phyloP scores from a whole-genome alignment of 2,113 vertebrate species.

The Melierax canorus region DNA sequence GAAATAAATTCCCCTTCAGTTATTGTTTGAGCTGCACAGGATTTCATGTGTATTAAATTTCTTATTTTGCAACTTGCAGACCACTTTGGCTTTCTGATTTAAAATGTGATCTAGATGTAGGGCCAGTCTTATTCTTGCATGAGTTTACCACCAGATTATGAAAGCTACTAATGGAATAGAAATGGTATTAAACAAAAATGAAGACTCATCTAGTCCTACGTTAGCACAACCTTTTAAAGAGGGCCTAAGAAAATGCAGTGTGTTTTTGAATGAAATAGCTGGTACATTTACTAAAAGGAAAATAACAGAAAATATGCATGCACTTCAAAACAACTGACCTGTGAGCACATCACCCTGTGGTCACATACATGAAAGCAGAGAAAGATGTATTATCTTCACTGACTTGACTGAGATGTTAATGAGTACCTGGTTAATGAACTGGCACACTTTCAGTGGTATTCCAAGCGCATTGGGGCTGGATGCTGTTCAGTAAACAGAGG shows the following conservation, averaged over 20 bases:
- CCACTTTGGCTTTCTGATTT: background rate
- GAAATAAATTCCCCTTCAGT: background rate
- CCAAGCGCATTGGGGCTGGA: background rate
- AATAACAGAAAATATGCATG: background rate
- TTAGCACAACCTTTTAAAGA: background rate
- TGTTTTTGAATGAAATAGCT: background rate
- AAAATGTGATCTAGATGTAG: background rate
- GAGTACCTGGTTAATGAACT: background rate
- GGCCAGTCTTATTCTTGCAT: background rate
- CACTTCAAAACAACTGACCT: background rate
- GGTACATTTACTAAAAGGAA: background rate
- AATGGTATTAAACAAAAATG: background rate
- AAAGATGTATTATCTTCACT: background rate
- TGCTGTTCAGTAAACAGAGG: background rate
- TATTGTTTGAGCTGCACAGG: background rate
- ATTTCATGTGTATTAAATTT: background rate
- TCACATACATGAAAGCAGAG: background rate
- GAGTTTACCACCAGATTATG: background rate
- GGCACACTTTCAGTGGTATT: background rate
- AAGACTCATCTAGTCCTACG: background rate
- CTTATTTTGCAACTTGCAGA: background rate
- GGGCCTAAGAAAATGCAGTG: background rate
- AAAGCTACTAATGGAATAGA: background rate
- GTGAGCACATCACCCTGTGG: background rate
- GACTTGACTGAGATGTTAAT: background rate